A percentile compares a stretch with the other conserved stretches of the same genome.
These are phyloP conservation scores for Dione juno DNA, from an alignment of 2,888 invertebrate species.

Conservation along the genomic window DNA sequence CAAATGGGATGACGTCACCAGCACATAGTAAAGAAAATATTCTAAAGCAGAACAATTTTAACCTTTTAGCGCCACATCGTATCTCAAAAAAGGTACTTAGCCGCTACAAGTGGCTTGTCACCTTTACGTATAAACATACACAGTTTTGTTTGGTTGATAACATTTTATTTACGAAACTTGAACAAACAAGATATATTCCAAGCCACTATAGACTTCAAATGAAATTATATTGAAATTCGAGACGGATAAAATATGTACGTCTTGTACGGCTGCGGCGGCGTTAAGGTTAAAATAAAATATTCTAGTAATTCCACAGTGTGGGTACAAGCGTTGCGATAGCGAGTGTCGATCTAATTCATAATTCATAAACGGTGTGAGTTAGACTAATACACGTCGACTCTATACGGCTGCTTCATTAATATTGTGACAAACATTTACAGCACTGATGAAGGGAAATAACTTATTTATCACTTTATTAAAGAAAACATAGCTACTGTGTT, in stretches of 20 bases:
- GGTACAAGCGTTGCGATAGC: neutral
- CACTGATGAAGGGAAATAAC: conserved; percentile 19
- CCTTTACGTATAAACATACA: neutral
- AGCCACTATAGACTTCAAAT: neutral
- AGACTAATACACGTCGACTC: conserved; percentile 26
- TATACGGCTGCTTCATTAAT: conserved; percentile 29
- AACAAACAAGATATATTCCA: neutral
- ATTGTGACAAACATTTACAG: conserved; percentile 25
- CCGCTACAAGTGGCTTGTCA: neutral
- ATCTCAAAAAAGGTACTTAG: conserved; percentile 4
- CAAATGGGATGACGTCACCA: neutral
- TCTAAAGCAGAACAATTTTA: neutral
- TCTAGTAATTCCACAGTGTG: conserved; percentile 11
- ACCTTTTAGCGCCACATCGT: neutral
- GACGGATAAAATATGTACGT: conserved; percentile 11
- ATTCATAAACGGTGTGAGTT: conserved; percentile 34
- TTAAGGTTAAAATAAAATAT: conserved; percentile 9
- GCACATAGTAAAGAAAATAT: neutral
- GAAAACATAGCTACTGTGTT: neutral
- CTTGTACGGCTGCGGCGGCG: neutral
- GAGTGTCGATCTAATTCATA: conserved; percentile 32
- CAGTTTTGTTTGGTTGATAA: neutral
- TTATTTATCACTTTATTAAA: neutral
- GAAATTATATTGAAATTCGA: neutral
- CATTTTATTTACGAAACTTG: neutral